phyloP scores from a whole-genome alignment of 1,140 invertebrate species.

The Ostrea edulis region DNA sequence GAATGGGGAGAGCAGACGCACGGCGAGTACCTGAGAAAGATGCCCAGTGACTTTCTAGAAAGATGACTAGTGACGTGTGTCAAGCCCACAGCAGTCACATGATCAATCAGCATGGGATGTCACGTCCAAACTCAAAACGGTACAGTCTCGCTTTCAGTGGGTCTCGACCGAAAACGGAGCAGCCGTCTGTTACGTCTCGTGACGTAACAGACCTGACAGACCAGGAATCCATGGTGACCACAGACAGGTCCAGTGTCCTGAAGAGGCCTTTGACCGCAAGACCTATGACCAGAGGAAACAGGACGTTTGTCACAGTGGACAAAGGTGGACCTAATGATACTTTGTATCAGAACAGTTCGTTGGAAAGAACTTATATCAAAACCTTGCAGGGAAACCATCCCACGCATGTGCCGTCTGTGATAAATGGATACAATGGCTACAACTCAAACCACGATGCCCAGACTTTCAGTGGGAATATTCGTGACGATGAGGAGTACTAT shows the following conservation, averaged over 20 bases:
- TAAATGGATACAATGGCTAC: background rate
- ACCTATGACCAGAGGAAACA: background rate
- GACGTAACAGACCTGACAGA: background rate
- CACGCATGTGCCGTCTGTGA: background rate
- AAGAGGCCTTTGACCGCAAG: background rate
- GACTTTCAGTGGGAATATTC: background rate
- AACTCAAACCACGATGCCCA: background rate
- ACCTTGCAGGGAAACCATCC: background rate
- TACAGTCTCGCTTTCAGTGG: background rate
- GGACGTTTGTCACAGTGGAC: background rate
- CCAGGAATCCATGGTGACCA: background rate
- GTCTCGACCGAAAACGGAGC: constrained; percentile 10
- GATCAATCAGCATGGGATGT: constrained; percentile 18
- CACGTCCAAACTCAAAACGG: constrained; percentile 10
- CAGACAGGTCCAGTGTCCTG: constrained; percentile 1
- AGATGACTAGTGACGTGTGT: constrained; percentile 6
- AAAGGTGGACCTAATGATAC: background rate
- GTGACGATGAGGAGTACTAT: constrained; percentile 19
- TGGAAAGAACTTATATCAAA: background rate
- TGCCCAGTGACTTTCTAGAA: background rate
- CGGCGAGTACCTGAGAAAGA: background rate
- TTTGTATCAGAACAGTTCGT: background rate
- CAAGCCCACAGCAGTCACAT: background rate
- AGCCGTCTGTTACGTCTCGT: background rate
- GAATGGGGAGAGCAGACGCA: background rate